These are phyloP conservation scores for Siniperca obscura DNA, from an alignment of 2,797 vertebrate genomes.

Conservation along the genomic window DNA sequence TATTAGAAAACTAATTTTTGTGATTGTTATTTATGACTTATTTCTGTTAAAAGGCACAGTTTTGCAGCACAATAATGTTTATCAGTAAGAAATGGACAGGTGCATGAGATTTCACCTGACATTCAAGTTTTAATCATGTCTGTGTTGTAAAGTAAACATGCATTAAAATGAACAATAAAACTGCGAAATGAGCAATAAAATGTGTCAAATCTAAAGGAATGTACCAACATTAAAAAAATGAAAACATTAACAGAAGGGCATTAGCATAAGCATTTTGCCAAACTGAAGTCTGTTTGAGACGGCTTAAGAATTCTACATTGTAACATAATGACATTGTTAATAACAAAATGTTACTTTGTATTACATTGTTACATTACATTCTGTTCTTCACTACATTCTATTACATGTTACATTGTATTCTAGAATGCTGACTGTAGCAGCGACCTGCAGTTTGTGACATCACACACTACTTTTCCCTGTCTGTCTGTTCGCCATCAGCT, in stretches of 20 bases:
- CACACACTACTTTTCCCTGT: neutral
- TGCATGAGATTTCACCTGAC: neutral
- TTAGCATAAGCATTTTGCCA: too few species aligned
- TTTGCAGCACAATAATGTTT: neutral
- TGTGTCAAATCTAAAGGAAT: neutral
- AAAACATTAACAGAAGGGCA: neutral
- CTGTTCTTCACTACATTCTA: neutral
- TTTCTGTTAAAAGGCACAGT: neutral
- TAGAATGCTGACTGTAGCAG: too few species aligned
- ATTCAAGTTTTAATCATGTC: neutral
- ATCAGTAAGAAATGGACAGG: neutral
- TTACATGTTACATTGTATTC: neutral
- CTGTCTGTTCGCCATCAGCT: neutral
- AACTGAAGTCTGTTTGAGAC: neutral
- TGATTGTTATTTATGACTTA: constrained; percentile 41
- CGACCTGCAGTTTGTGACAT: neutral
- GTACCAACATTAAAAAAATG: too few species aligned
- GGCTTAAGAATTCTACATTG: neutral
- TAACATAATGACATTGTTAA: neutral
- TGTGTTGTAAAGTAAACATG: neutral
- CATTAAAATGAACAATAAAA: neutral
- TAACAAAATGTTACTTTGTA: neutral
- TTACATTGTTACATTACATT: neutral
- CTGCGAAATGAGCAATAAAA: neutral
- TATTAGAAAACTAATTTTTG: neutral